phyloP scores from a whole-genome alignment of 2,113 vertebrate genomes.

The Brachionichthys hirsutus region DNA sequence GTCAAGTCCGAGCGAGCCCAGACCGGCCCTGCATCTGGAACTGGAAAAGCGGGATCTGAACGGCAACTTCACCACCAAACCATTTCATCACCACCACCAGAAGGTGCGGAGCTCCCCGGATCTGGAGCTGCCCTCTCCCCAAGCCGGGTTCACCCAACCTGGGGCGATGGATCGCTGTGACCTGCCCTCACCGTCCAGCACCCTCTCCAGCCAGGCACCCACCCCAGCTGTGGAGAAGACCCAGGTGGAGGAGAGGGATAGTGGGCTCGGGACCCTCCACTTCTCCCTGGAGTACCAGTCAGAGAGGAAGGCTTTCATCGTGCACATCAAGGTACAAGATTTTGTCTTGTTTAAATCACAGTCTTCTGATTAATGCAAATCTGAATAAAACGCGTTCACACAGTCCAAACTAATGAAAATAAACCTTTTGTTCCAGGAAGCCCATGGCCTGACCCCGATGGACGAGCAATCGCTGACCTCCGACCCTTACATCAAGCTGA shows the following conservation, averaged over 20 bases:
- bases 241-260: conserved; percentile 64
- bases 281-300: conserved; percentile 97
- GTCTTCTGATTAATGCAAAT: neutral
- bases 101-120: conserved; percentile 86
- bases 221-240: conserved; percentile 78
- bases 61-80: conserved; percentile 88
- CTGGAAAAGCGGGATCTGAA: conserved; percentile 95
- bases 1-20: conserved; percentile 73
- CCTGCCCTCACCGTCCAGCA: conserved; percentile 82
- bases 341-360: neutral
- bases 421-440: conserved; percentile 82
- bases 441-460: conserved; percentile 89
- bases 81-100: conserved; percentile 74
- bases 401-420: conserved; percentile 4
- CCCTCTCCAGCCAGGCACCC: conserved; percentile 84
- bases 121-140: conserved; percentile 80
- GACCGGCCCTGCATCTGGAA: conserved; percentile 86
- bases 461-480: conserved; percentile 98
- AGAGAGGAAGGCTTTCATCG: conserved; percentile 94
- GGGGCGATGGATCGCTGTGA: conserved; percentile 77
- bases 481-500: conserved; percentile 98
- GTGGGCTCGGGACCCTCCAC: conserved; percentile 87
- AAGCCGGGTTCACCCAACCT: conserved; percentile 79
- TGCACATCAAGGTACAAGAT: conserved; percentile 85
- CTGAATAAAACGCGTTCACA: neutral